phyloP scores from a whole-genome alignment of 2,797 vertebrate species.

The Anolis apletophallus region DNA sequence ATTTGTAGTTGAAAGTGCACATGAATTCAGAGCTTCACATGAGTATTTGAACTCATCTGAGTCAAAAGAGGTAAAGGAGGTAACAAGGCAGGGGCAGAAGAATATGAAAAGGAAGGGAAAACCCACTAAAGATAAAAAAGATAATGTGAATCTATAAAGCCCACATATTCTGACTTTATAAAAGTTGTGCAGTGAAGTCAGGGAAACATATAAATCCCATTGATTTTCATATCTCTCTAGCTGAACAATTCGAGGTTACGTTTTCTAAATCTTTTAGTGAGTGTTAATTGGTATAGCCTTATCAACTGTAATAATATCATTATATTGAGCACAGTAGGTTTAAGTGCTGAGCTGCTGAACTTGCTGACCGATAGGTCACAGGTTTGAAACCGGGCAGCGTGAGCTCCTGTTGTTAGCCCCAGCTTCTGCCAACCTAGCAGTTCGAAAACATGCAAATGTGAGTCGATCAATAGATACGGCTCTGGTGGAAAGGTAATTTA shows the following conservation, averaged over 20 bases:
- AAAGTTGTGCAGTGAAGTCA: neutral
- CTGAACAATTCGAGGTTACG: neutral
- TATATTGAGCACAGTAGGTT: neutral
- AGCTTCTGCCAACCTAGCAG: no score
- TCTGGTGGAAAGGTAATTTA: no score
- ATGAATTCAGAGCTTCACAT: neutral
- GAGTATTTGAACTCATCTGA: neutral
- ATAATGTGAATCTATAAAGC: neutral
- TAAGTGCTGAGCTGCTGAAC: no score
- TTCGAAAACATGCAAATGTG: no score
- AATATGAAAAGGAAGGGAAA: neutral
- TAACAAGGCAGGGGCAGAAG: neutral
- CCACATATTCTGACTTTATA: neutral
- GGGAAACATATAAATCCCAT: neutral
- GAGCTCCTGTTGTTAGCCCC: no score
- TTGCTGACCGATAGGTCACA: no score
- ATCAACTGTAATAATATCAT: neutral
- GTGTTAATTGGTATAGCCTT: constrained; percentile 12
- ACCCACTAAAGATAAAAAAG: neutral
- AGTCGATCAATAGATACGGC: no score
- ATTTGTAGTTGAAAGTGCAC: neutral
- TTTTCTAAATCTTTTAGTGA: constrained; percentile 2
- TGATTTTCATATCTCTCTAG: neutral
- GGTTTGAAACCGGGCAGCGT: no score
- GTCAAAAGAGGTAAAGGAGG: neutral